phyloP scores from a whole-genome alignment of 2,797 vertebrate genomes.

The Tauraco hartlaubi region DNA sequence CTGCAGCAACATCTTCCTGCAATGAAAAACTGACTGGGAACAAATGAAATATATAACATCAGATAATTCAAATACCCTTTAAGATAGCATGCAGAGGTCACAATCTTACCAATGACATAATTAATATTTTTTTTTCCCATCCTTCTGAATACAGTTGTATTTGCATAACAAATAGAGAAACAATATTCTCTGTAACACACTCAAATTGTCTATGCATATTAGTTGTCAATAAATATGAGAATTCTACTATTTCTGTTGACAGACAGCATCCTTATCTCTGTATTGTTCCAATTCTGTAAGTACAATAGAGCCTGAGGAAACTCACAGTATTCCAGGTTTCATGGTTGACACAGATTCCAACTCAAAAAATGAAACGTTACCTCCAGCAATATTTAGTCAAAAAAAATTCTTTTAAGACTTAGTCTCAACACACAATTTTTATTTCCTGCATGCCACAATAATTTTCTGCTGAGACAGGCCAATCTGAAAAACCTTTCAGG shows the following conservation, averaged over 20 bases:
- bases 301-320: background rate
- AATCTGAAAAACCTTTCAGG: background rate
- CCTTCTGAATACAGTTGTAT: background rate
- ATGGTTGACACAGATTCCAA: background rate
- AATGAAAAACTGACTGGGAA: slow-evolving; percentile 23
- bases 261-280: background rate
- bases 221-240: background rate
- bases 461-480: background rate
- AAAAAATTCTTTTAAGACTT: background rate
- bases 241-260: background rate
- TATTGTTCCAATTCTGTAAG: background rate
- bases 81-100: background rate
- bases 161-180: background rate
- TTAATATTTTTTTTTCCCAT: background rate
- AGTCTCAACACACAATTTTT: background rate
- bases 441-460: background rate
- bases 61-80: background rate
- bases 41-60: background rate
- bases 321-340: background rate
- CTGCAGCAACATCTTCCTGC: slow-evolving; percentile 78
- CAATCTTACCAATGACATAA: background rate
- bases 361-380: background rate
- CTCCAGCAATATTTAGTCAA: slow-evolving; percentile 10
- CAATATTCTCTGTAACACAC: background rate
- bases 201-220: background rate